Evolutionary conservation across 1,140 invertebrate genomes (phyloP), one percentile per base, ranked within the genome.

Genomic region (Drosophila navojoa): DNA sequence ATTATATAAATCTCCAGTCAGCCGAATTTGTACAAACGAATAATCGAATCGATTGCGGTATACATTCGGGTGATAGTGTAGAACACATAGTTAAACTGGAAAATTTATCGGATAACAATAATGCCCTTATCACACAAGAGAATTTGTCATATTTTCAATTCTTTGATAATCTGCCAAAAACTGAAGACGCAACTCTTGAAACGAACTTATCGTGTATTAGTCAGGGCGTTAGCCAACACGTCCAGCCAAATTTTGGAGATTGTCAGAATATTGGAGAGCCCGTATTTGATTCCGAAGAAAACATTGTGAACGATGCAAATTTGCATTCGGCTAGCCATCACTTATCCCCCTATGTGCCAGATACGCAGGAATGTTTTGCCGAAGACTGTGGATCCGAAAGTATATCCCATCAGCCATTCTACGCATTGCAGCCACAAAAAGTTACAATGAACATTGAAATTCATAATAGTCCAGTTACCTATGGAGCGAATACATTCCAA

Each of bases 281-380:
- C 44, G 75, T 80, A 13, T 86, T 87, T 61, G 89, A 81, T 66
- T 79, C 76, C 29, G 80, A 90, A 53, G 79, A 91, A n/a, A 89
- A 81, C 38, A 91, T 89, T 75, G 81, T 91, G 10, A 79, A 90
- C 44, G 90, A 91, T 78, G 91, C 91, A 19, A 92, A 92, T 72
- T 66, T 92, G 71, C 87, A 92, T 89, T 87, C 87, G 60, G 91
- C 91, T 55, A 92, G 91, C 79, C 85, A 91, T 74, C 79, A 87
- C 59, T 47, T 81, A 73, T 49, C 67, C 55, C 64, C 75, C 61
- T 90, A 58, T 74, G 74, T 76, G 69, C 67, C 76, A 62, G 85
- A 90, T 57, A 54, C 44, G 27, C 68, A 78, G 50, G 85, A 89
- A 15, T 89, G 85, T 35, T 90, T 71, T 35, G 45, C 53, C 38